A percentile compares a stretch with the other conserved stretches of the same genome.
Evolutionary conservation across 1,140 invertebrate genomes (phyloP).

Genomic region (Kradibia gibbosae): DNA sequence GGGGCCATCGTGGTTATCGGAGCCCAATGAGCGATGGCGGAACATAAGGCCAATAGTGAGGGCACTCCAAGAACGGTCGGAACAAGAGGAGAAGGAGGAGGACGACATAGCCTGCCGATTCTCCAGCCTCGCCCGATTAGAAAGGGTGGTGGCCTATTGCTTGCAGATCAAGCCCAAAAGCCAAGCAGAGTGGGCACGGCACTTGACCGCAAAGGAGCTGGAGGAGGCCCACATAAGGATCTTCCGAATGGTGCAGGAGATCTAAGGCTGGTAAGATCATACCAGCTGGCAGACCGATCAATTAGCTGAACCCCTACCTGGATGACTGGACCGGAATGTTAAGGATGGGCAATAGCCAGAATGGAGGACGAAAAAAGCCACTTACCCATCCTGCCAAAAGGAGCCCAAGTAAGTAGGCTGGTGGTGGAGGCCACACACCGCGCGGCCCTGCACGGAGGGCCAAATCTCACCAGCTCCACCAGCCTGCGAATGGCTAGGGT

Average conservation of each 20-base stretch:
- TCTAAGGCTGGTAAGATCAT: not conserved
- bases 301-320: not conserved
- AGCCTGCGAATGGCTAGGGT: not conserved
- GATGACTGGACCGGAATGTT: not conserved
- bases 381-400: not conserved
- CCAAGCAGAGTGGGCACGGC: no score
- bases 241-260: not conserved
- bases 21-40: not conserved
- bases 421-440: not conserved
- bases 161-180: not conserved
- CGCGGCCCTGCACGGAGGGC: no score
- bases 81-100: not conserved
- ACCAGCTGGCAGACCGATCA: not conserved
- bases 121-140: not conserved
- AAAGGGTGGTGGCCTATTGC: not conserved
- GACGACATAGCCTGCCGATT: not conserved
- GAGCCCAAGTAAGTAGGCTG: not conserved
- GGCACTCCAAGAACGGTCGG: not conserved
- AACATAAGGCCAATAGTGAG: not conserved
- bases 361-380: not conserved
- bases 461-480: no score
- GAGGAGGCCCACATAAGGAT: not conserved
- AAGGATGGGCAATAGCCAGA: not conserved
- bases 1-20: not conserved
- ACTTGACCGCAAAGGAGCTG: not conserved